A percentile compares a stretch with the other conserved stretches of the same genome.
Conservation (phyloP, 2,113 vertebrate genomes). For the Deroptyus accipitrinus region DNA sequence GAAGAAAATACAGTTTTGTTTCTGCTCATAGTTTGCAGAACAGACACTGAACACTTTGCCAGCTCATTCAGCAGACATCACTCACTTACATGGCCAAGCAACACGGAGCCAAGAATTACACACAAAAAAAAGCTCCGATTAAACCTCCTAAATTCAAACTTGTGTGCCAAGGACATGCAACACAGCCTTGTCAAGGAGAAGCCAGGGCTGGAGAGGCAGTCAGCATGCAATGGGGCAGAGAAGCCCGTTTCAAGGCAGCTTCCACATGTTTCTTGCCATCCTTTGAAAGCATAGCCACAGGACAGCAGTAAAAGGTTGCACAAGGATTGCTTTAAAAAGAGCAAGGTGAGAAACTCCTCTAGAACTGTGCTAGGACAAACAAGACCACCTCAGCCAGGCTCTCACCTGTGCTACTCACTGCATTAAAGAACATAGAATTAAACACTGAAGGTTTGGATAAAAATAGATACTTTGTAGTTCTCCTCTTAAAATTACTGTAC, state of each 20-base stretch:
- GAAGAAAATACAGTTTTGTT: background rate
- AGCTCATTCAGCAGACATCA: background rate
- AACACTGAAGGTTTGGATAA: background rate
- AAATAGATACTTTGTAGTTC: background rate
- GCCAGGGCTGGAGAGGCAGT: background rate
- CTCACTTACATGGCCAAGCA: background rate
- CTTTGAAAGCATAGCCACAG: background rate
- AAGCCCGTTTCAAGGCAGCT: accelerated
- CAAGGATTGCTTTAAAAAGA: background rate
- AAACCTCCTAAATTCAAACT: background rate
- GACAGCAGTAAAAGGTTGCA: background rate
- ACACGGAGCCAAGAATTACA: background rate
- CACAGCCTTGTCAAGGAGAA: accelerated
- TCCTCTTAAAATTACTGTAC: slow-evolving; percentile 41
- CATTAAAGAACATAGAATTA: background rate
- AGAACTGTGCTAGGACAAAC: accelerated
- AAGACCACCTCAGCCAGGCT: background rate
- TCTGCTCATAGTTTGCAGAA: background rate
- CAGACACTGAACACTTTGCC: background rate
- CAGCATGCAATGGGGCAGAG: background rate
- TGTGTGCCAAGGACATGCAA: background rate
- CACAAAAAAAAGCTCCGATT: background rate
- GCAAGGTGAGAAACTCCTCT: background rate
- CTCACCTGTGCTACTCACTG: accelerated
- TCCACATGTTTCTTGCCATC: accelerated